A percentile compares a stretch with the other conserved stretches of the same genome.
These are phyloP conservation scores for Sycophaga agraensis DNA, from an alignment of 1,140 invertebrate genomes.

Conservation along the genomic window DNA sequence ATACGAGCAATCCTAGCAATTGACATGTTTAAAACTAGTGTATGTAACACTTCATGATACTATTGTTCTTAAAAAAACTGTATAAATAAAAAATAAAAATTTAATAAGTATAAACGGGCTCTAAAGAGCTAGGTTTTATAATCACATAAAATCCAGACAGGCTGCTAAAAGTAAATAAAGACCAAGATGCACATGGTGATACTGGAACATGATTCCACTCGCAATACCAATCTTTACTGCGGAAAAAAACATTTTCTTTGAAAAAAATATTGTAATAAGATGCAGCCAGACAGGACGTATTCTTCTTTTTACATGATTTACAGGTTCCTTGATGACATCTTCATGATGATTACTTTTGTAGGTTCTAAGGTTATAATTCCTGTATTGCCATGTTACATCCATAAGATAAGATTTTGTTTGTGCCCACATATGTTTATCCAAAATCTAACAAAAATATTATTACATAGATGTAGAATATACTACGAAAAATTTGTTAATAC, in stretches of 20 bases:
- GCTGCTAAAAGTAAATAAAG: conserved; percentile 38
- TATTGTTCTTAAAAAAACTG: neutral
- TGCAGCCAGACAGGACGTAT: conserved; percentile 36
- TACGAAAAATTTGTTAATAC: too few species aligned
- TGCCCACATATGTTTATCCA: neutral
- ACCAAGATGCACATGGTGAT: conserved; percentile 32
- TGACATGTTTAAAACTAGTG: conserved; percentile 6
- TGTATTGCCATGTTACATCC: conserved; percentile 35
- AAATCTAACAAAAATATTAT: too few species aligned
- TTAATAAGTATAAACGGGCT: too few species aligned
- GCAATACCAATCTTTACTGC: conserved; percentile 35
- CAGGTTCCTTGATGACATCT: conserved; percentile 5
- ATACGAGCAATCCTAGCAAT: conserved; percentile 1
- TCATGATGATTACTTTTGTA: conserved; percentile 17
- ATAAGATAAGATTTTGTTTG: conserved; percentile 26
- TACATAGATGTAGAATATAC: too few species aligned
- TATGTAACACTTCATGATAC: neutral
- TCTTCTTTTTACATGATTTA: conserved; percentile 16
- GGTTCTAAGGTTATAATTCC: conserved; percentile 25
- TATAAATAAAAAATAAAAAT: neutral
- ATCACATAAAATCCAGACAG: conserved; percentile 34
- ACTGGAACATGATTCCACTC: conserved; percentile 37
- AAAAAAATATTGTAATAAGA: conserved; percentile 38
- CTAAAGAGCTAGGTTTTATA: too few species aligned
- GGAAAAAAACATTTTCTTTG: conserved; percentile 38